Base-by-base conservation (phyloP, 2,113 vertebrate species). In the Pterocles burchelli region DNA sequence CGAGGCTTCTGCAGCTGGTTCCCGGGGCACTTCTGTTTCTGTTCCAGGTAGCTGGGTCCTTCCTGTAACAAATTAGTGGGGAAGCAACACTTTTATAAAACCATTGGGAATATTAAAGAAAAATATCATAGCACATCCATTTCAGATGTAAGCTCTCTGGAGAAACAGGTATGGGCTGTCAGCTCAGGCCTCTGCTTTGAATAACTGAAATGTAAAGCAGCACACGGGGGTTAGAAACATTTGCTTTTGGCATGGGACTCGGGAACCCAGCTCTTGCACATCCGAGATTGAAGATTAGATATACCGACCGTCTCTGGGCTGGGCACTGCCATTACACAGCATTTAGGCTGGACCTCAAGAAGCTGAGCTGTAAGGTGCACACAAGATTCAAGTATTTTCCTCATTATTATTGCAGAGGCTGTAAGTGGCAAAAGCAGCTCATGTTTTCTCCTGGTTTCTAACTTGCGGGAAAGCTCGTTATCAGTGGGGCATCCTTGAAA, bases 401-500 rank as follows among this genome's bases (percentile, higher is more conserved):
- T 96, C 96, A 93, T 93, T 89, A 95, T 95, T 96, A 96, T 92
- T 96, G 93, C 96, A 96, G 92, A 89, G 96, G 95, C 88, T 6
- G 0, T 96, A 94, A 97, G 94, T 92, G 96, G 91, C 88, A 90
- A 62, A 79, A 92, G 90, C 88, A 70, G 94, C 90, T 91, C 85
- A 8, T 90, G 72, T 65, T 93, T 91, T 89, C 93, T 94, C 57
- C 48, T 0, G 41, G 82, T 93, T 89, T 92, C 97, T 91, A 97
- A 96, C 94, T 98, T 98, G 98, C 77, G 96, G 97, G 97, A 98
- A 98, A 96, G 97, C 96, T 98, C 95, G 93, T 96, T 97, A 96
- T 94, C 94, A 57, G 90, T 7, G 51, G 93, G 95, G 92, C 88
- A 96, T 93, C 97, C 97, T 97, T 97, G 96, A 97, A 97, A 92